Evolutionary conservation across 2,113 vertebrate genomes (phyloP), one percentile per base, ranked within the genome.

Genomic region (Dicerorhinus sumatrensis): DNA sequence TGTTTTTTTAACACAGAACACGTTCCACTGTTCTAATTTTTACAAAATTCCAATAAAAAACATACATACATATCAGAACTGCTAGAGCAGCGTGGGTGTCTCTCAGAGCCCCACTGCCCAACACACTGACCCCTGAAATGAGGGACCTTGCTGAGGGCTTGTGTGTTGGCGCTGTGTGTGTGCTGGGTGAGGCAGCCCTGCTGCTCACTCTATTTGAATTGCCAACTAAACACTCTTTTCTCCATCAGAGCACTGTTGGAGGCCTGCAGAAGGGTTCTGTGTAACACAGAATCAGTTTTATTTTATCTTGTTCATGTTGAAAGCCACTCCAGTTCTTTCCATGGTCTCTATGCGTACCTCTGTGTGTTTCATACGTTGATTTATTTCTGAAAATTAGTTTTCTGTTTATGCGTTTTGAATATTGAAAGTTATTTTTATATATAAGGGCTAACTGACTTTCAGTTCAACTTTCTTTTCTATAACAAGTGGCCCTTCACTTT

Each of bases 151-250:
- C 51, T 7, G 36, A 16, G 12, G 18, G 9, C 33, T 16, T 1
- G 36, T 8, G 42, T 17, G 1, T 29, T 0, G 8, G 29, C 0
- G 0, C 60, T 21, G 1, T 3, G 39, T 1, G 25, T 20, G 4
- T 36, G 1, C 31, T 5, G 18, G 1, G 0, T 18, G 25, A 39
- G 56, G 42, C 39, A 39, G 58, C 58, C 58, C 72, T 11, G 13
- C 58, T 36, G 6, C 6, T n/a, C 27, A 2, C 39, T 27, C 77
- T 13, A 1, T 5, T 10, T 65, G 33, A 29, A 20, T 51, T 17
- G 36, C 56, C 25, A 31, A 2, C 75, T 18, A 11, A 10, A n/a
- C 6, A 54, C 25, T 8, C 0, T 39, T 42, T 33, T 51, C 42
- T 29, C 42, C 63, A 1, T 2, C 70, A 42, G 33, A 46, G 60